Evolutionary conservation across 2,113 vertebrate genomes (phyloP).

Genomic region (Neolamprologus kungweensis): DNA sequence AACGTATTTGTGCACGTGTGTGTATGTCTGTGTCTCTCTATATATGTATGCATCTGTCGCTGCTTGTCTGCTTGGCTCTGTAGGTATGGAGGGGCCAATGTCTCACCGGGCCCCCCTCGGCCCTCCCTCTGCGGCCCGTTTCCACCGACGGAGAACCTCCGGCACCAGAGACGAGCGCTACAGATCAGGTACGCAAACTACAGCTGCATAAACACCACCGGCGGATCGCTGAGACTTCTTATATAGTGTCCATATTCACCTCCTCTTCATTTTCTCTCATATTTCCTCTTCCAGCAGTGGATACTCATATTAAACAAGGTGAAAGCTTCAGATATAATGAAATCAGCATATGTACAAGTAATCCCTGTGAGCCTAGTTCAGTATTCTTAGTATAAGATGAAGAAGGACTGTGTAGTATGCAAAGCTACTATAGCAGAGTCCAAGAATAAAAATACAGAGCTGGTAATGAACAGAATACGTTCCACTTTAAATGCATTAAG

Average conservation of each 20-base stretch:
- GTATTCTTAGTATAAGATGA: background rate
- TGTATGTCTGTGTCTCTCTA: background rate
- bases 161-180: slow-evolving; percentile 97
- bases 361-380: background rate
- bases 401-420: background rate
- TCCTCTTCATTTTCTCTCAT: background rate
- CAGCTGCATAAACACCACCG: background rate
- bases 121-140: slow-evolving; percentile 87
- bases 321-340: background rate
- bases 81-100: slow-evolving; percentile 91
- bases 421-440: background rate
- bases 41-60: background rate
- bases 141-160: slow-evolving; percentile 93
- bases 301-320: background rate
- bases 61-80: slow-evolving; percentile 43
- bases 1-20: background rate
- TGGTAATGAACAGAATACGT: background rate
- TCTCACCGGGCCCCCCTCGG: slow-evolving; percentile 87
- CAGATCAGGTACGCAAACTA: slow-evolving; percentile 78
- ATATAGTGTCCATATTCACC: background rate
- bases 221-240: background rate
- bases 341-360: rapidly evolving
- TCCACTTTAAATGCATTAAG: background rate
- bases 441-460: background rate
- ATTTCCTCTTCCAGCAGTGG: background rate